A percentile compares a stretch with the other conserved stretches of the same genome.
Conservation (phyloP, 2,113 vertebrate species). For the Phrynosoma blainvillii region DNA sequence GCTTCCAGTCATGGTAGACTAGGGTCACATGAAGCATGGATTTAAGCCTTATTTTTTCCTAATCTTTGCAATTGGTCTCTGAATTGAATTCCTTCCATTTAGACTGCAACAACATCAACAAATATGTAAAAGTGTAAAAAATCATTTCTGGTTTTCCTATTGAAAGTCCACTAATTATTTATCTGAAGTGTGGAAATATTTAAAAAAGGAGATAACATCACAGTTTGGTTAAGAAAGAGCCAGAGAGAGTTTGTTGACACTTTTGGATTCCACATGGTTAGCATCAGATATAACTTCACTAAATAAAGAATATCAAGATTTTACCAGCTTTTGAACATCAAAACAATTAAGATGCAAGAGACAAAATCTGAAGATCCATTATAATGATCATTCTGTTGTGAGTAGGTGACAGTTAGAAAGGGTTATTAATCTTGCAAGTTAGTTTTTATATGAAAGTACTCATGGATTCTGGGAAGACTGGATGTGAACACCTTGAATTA, state of each 20-base stretch:
- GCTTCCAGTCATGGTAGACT: background rate
- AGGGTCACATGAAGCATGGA: background rate
- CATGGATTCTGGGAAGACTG: background rate
- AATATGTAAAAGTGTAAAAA: background rate
- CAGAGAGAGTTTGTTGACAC: background rate
- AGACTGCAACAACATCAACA: background rate
- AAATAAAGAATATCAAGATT: background rate
- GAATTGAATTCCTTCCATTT: background rate
- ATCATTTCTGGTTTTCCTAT: background rate
- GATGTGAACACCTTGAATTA: background rate
- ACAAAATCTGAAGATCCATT: background rate
- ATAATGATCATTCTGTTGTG: background rate
- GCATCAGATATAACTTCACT: background rate
- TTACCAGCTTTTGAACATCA: background rate
- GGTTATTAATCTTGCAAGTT: background rate
- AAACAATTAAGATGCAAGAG: background rate
- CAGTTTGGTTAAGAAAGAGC: background rate
- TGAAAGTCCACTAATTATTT: background rate
- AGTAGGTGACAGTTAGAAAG: background rate
- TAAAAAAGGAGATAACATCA: background rate
- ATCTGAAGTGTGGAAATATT: background rate
- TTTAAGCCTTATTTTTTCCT: background rate
- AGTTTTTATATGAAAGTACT: conserved; percentile 3
- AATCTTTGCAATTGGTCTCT: too few relatives aligned
- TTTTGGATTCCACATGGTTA: background rate